These are phyloP conservation scores for Seriola aureovittata DNA, from an alignment of 2,113 vertebrate species.

Conservation along the genomic window DNA sequence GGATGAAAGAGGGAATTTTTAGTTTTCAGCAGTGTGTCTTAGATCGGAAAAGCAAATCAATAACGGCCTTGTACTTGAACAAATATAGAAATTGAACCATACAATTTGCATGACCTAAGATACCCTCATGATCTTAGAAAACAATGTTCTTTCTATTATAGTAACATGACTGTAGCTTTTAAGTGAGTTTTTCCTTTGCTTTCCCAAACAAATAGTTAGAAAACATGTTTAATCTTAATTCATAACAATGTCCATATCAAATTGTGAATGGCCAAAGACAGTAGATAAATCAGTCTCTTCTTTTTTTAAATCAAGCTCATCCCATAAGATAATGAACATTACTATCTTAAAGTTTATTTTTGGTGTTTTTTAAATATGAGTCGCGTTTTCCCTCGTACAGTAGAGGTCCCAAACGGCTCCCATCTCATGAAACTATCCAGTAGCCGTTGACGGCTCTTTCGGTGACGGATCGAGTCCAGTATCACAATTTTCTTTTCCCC, in stretches of 20 bases:
- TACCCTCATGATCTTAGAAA: neutral
- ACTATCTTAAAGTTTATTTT: neutral
- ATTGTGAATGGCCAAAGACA: neutral
- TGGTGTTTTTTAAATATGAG: neutral
- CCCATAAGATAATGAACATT: rapidly evolving
- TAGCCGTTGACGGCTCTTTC: constrained; percentile 89
- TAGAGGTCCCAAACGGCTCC: constrained; percentile 65
- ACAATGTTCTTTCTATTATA: too few species aligned
- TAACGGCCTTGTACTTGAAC: neutral
- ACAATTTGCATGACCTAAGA: neutral
- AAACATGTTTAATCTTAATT: neutral
- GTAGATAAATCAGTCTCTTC: neutral
- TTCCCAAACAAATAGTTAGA: neutral
- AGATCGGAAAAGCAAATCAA: neutral
- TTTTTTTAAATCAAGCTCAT: neutral
- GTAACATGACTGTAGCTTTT: neutral
- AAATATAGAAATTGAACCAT: too few species aligned
- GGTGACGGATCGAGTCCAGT: constrained; percentile 81
- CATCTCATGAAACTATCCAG: constrained; percentile 71
- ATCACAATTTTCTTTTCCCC: constrained; percentile 78
- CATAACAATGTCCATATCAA: neutral
- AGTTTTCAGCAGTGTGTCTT: too few species aligned
- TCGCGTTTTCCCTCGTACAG: constrained; percentile 16
- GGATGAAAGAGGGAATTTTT: too few species aligned
- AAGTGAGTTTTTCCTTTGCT: neutral